These are phyloP conservation scores for Vanessa cardui DNA, from an alignment of 2,888 invertebrate species.

Conservation along the genomic window DNA sequence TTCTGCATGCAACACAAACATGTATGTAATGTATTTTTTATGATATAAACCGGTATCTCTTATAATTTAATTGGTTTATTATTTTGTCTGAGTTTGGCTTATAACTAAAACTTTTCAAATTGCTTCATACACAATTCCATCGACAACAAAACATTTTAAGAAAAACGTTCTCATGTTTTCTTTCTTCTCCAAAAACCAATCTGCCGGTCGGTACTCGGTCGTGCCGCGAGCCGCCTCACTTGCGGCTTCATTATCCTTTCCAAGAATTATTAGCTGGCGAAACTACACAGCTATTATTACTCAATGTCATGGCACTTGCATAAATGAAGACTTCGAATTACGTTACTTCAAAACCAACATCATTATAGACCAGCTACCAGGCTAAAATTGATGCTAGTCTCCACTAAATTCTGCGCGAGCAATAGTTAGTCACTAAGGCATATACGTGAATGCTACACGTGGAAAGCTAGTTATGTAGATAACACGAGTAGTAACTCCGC, in stretches of 20 bases:
- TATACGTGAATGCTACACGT: slow-evolving; percentile 15
- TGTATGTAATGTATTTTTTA: slow-evolving; percentile 15
- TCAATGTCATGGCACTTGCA: slow-evolving; percentile 46
- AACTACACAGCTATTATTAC: slow-evolving; percentile 54
- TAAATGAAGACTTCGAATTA: slow-evolving; percentile 36
- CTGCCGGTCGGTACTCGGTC: slow-evolving; percentile 42
- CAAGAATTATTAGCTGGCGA: slow-evolving; percentile 55
- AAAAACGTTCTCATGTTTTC: neutral
- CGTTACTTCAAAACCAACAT: neutral
- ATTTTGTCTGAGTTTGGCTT: neutral
- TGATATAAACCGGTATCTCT: neutral
- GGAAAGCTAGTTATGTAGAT: slow-evolving; percentile 25
- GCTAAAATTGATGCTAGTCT: neutral
- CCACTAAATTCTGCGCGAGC: neutral
- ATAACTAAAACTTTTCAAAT: neutral
- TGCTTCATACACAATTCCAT: neutral
- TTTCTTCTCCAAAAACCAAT: slow-evolving; percentile 10
- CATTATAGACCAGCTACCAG: neutral
- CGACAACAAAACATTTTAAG: neutral
- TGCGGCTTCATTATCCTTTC: slow-evolving; percentile 58
- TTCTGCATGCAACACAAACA: slow-evolving; percentile 59
- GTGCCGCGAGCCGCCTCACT: slow-evolving; percentile 55
- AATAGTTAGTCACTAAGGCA: slow-evolving; percentile 14
- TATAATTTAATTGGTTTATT: neutral
- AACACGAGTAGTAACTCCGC: slow-evolving; percentile 38